Conservation (phyloP, 2,888 invertebrate species). For the Napeogenes sylphis region DNA sequence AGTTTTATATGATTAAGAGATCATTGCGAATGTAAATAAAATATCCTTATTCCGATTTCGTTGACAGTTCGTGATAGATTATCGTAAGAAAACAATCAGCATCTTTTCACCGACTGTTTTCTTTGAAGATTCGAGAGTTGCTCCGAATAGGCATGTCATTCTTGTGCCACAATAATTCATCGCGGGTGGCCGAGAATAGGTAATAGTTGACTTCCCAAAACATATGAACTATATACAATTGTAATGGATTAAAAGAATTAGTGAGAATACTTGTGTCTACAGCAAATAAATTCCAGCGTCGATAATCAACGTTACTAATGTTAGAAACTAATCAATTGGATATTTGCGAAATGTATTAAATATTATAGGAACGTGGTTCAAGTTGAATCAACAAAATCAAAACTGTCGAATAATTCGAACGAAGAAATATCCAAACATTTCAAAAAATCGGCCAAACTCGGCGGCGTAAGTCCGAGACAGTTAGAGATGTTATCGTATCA, state of each 20-base stretch:
- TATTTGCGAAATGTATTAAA: no score
- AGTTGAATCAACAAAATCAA: no score
- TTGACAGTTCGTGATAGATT: slow-evolving; percentile 49
- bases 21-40: neutral
- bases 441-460: slow-evolving; percentile 16
- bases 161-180: slow-evolving; percentile 42
- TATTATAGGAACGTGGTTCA: no score
- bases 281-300: no score
- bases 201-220: slow-evolving; percentile 17
- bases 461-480: slow-evolving; percentile 49
- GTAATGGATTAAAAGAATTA: neutral
- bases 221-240: neutral
- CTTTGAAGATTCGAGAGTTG: slow-evolving; percentile 61
- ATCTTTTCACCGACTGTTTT: slow-evolving; percentile 62
- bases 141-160: slow-evolving; percentile 45
- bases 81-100: slow-evolving; percentile 61
- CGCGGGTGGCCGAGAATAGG: slow-evolving; percentile 53
- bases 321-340: no score
- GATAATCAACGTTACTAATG: no score
- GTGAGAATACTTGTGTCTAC: no score
- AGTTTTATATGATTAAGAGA: no score
- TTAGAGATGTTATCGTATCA: slow-evolving; percentile 69
- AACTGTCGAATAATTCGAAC: no score
- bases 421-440: no score
- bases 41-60: slow-evolving; percentile 26